Evolutionary conservation across 2,797 vertebrate species (phyloP).

Genomic region (Eutrigla gurnardus): DNA sequence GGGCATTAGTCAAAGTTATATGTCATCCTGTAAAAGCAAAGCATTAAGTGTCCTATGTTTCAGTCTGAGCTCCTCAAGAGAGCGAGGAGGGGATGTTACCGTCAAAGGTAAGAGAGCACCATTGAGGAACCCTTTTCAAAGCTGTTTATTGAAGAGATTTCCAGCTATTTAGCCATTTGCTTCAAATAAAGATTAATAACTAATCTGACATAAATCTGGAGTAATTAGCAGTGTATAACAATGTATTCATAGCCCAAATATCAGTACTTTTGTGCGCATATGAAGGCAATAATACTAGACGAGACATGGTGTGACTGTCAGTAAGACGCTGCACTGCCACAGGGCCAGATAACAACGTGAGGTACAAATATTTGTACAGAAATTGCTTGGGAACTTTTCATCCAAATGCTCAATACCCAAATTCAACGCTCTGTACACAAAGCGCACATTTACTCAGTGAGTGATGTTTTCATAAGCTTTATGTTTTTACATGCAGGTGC

Average conservation of each 20-base stretch:
- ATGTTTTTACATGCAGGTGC: no score
- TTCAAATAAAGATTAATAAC: neutral
- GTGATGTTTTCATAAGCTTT: neutral
- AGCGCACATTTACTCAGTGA: neutral
- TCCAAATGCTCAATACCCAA: neutral
- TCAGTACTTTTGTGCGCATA: neutral
- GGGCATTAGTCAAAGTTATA: conserved; percentile 54
- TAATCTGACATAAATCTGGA: neutral
- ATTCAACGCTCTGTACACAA: neutral
- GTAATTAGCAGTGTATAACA: neutral
- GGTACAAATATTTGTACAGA: neutral
- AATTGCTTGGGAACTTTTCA: neutral
- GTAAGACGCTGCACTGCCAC: neutral
- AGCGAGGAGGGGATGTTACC: neutral
- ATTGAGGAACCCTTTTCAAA: neutral
- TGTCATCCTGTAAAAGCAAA: conserved; percentile 47
- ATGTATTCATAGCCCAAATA: neutral
- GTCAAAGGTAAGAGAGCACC: conserved; percentile 16
- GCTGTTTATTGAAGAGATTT: conserved; percentile 8
- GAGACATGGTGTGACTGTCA: neutral
- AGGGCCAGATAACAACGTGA: neutral
- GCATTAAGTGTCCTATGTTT: conserved; percentile 16
- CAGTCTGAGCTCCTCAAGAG: conserved; percentile 17
- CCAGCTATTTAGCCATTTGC: neutral
- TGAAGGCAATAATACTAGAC: neutral